Evolutionary conservation across 2,113 vertebrate species (phyloP).

Genomic region (Pteropus alecto): DNA sequence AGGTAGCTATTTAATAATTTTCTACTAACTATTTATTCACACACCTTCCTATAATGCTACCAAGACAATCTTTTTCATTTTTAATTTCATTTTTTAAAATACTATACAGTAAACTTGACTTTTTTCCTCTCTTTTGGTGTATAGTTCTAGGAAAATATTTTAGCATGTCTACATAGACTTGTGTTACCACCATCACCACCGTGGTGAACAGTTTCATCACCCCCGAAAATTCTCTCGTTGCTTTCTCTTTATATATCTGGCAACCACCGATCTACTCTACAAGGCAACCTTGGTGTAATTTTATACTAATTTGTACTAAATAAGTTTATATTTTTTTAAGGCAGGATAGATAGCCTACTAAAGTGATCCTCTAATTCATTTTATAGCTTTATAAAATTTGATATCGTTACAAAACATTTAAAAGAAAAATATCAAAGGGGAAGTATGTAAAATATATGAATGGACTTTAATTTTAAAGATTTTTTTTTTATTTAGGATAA

Average conservation of each 20-base stretch:
- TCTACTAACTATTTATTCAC: neutral
- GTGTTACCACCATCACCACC: neutral
- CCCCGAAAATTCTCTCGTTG: neutral
- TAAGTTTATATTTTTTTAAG: slow-evolving; percentile 5
- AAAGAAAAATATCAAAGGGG: slow-evolving; percentile 26
- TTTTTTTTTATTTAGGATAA: slow-evolving; percentile 27
- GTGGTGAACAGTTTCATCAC: neutral
- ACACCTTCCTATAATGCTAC: neutral
- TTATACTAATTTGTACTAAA: neutral
- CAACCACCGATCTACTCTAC: neutral
- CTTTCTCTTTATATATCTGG: neutral
- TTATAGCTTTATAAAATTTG: neutral
- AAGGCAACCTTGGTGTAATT: neutral
- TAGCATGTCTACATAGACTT: neutral
- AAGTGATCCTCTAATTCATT: neutral
- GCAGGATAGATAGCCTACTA: neutral
- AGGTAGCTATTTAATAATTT: neutral
- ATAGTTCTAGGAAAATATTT: neutral
- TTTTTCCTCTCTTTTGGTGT: neutral
- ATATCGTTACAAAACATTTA: neutral
- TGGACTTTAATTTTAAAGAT: neutral
- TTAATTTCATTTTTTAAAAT: neutral
- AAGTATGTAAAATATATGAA: neutral
- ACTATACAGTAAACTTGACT: neutral
- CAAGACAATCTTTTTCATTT: neutral